Evolutionary conservation across 2,113 vertebrate genomes (phyloP).

Genomic region (Pontoporia blainvillei): DNA sequence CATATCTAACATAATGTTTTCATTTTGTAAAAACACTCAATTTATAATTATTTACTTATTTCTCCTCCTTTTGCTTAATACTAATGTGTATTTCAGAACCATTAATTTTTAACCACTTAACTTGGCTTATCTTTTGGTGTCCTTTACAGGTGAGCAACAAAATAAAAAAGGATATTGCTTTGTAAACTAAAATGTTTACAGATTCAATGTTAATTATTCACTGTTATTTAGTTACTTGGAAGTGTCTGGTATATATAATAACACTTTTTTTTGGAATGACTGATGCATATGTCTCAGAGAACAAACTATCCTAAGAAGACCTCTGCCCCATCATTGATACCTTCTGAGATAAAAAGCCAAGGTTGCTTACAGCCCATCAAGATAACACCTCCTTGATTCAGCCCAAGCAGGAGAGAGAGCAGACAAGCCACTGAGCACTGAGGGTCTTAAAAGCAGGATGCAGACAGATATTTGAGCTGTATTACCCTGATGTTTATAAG

Average conservation of each 20-base stretch:
- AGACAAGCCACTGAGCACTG: not conserved
- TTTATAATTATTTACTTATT: not conserved
- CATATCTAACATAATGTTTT: not conserved
- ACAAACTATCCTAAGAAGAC: not conserved
- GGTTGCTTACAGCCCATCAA: not conserved
- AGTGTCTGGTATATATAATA: not conserved
- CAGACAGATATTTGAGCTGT: not conserved
- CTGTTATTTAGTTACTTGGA: not conserved
- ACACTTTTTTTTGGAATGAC: not conserved
- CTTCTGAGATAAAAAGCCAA: not conserved
- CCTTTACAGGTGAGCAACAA: not conserved
- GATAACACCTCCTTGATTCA: not conserved
- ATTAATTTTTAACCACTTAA: not conserved
- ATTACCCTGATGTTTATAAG: not conserved
- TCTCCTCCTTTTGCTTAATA: not conserved
- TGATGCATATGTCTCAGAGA: not conserved
- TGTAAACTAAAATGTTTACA: not conserved
- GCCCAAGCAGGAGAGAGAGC: not conserved
- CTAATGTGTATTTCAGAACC: not conserved
- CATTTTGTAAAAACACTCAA: not conserved
- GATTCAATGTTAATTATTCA: not conserved
- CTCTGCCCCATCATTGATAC: not conserved
- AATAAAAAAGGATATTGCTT: not conserved
- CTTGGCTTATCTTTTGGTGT: not conserved
- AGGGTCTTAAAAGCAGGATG: conserved; percentile 13